phyloP scores from a whole-genome alignment of 2,888 invertebrate genomes.

The Netelia fuscicornis region DNA sequence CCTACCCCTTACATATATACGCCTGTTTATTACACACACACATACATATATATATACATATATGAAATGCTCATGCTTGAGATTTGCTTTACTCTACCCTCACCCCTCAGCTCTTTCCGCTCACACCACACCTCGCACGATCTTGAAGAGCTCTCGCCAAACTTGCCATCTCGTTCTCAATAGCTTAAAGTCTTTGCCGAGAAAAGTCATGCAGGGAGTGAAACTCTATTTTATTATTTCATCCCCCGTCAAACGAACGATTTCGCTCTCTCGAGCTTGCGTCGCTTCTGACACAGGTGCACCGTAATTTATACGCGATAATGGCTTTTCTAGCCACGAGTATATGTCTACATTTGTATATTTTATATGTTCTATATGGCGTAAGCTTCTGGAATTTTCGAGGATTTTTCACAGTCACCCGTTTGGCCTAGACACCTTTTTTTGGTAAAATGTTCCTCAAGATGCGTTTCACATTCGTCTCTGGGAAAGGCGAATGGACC shows the following conservation, averaged over 20 bases:
- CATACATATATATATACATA: constrained; percentile 13
- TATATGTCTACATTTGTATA: not conserved
- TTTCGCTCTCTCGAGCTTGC: constrained; percentile 18
- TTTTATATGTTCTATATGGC: constrained; percentile 3
- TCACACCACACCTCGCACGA: constrained; percentile 13
- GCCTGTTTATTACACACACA: constrained; percentile 7
- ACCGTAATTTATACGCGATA: constrained; percentile 20
- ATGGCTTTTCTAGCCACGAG: not conserved
- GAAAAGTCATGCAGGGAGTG: constrained; percentile 31
- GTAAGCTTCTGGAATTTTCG: constrained; percentile 45
- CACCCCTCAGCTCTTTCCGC: constrained; percentile 7
- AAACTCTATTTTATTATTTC: constrained; percentile 2
- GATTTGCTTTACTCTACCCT: constrained; percentile 17
- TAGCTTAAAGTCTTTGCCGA: constrained; percentile 52
- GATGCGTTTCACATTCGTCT: constrained; percentile 22
- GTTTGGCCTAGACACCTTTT: constrained; percentile 3
- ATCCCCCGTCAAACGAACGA: constrained; percentile 4
- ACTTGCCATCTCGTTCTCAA: constrained; percentile 54
- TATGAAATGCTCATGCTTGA: constrained; percentile 42
- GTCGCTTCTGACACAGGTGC: constrained; percentile 44
- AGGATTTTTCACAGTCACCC: constrained; percentile 36
- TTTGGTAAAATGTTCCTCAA: constrained; percentile 56
- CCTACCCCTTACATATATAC: constrained; percentile 43
- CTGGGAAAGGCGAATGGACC: constrained; percentile 46
- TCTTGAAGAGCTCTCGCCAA: constrained; percentile 41